Evolutionary conservation across 2,113 vertebrate genomes (phyloP).

Genomic region (Tragulus kanchil): DNA sequence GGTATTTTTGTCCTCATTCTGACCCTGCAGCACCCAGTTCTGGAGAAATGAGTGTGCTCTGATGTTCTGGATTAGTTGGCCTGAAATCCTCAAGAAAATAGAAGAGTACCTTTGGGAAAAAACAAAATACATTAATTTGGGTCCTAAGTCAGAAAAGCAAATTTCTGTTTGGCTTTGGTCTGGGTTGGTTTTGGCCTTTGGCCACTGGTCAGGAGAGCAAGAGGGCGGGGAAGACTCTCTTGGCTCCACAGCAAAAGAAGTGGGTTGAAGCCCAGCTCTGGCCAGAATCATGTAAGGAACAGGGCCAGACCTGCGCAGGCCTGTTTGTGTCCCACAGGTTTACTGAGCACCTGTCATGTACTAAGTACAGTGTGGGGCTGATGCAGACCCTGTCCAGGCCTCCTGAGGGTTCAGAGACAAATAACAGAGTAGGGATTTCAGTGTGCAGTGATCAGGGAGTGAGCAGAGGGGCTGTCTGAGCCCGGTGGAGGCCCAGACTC

Average conservation of each 20-base stretch:
- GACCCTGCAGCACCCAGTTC: background rate
- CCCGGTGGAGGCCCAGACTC: background rate
- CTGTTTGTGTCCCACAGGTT: background rate
- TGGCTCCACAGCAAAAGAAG: slow-evolving; percentile 49
- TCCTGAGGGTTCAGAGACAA: background rate
- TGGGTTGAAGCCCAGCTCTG: background rate
- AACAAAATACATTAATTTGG: slow-evolving; percentile 50
- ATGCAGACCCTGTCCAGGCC: background rate
- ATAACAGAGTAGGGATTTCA: background rate
- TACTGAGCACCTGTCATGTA: background rate
- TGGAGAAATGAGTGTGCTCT: background rate
- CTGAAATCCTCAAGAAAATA: slow-evolving; percentile 42
- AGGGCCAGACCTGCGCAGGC: background rate
- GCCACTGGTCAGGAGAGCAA: slow-evolving; percentile 27
- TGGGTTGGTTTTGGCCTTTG: slow-evolving; percentile 56
- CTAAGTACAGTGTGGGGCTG: background rate
- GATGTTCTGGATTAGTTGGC: background rate
- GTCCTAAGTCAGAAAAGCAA: slow-evolving; percentile 59
- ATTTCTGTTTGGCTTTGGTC: slow-evolving; percentile 65
- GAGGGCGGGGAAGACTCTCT: background rate
- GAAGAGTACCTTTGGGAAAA: slow-evolving; percentile 10
- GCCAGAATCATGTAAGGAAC: background rate
- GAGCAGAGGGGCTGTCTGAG: background rate
- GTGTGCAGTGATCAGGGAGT: background rate
- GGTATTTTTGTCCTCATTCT: background rate